Base-by-base conservation (phyloP, 2,888 invertebrate genomes). In the Listrodromus nycthemerus region DNA sequence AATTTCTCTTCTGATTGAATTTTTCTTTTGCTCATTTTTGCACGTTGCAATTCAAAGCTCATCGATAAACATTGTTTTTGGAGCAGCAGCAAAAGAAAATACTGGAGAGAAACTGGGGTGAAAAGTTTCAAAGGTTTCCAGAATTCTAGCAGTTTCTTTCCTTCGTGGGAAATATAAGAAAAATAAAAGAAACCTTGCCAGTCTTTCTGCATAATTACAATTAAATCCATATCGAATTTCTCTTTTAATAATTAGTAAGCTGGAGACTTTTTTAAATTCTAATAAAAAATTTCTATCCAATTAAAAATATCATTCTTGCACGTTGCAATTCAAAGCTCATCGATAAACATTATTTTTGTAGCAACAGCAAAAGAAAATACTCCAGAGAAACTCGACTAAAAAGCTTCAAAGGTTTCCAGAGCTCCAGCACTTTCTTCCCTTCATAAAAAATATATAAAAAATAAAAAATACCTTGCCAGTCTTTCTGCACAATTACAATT, bases 401-500 rank as follows among this genome's bases (percentile, higher is more conserved):
- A 21, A 41, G 19, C 13, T 21, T 55, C 41, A 13, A 45, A 67
- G 7, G 55, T 48, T 73, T 27, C 5, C 13, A 74, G 21, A 50
- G 37, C 1, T n/a, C n/a, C 65, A 70, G 58, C 33, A 50, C 30
- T 67, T 71, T 6, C 66, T 77, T 69, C 37, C 10, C 73, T 77
- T 73, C 71, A 33, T 19, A n/a, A 58, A 82, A 77, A 33, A 69
- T 66, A 77, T 82, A 50, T n/a, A n/a, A n/a, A n/a, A n/a, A n/a
- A n/a, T n/a, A n/a, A n/a, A n/a, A n/a, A n/a, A n/a, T n/a, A n/a
- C n/a, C n/a, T n/a, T n/a, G n/a, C n/a, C n/a, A n/a, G n/a, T n/a
- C n/a, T n/a, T n/a, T n/a, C n/a, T n/a, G n/a, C n/a, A n/a, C n/a
- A n/a, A n/a, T n/a, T n/a, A n/a, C n/a, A n/a, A n/a, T n/a, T n/a